Evolutionary conservation across 2,888 invertebrate species (phyloP).

Genomic region (Pelosia muscerda): DNA sequence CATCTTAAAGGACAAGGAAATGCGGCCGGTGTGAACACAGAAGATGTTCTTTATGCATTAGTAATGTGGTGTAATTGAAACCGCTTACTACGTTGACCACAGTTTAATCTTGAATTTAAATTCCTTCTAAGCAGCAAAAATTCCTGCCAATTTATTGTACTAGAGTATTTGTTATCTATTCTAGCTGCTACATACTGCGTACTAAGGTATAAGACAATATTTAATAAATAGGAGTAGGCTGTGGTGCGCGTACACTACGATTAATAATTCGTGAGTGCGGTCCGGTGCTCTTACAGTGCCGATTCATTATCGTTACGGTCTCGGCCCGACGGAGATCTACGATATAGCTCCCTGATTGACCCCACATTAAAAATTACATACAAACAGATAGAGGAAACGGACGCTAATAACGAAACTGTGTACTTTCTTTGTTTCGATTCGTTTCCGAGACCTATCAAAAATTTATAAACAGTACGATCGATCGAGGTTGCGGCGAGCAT

Average conservation of each 20-base stretch:
- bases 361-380: constrained; percentile 87
- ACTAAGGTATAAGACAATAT: constrained; percentile 53
- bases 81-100: constrained; percentile 74
- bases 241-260: constrained; percentile 67
- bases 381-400: constrained; percentile 76
- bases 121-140: constrained; percentile 38
- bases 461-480: constrained; percentile 75
- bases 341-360: constrained; percentile 86
- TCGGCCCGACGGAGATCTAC: constrained; percentile 83
- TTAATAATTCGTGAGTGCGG: constrained; percentile 88
- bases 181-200: constrained; percentile 42
- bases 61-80: constrained; percentile 82
- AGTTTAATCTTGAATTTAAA: constrained; percentile 70
- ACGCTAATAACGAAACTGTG: constrained; percentile 70
- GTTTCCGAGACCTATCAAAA: constrained; percentile 77
- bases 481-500: constrained; percentile 71
- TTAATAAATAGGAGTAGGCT: constrained; percentile 61
- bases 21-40: constrained; percentile 72
- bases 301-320: constrained; percentile 86
- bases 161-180: constrained; percentile 12
- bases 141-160: constrained; percentile 33
- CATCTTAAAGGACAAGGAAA: constrained; percentile 80
- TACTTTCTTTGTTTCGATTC: constrained; percentile 80
- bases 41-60: constrained; percentile 83
- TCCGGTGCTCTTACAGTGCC: constrained; percentile 81